Evolutionary conservation across 1,140 invertebrate species (phyloP).

Genomic region (Drosophila nasuta): DNA sequence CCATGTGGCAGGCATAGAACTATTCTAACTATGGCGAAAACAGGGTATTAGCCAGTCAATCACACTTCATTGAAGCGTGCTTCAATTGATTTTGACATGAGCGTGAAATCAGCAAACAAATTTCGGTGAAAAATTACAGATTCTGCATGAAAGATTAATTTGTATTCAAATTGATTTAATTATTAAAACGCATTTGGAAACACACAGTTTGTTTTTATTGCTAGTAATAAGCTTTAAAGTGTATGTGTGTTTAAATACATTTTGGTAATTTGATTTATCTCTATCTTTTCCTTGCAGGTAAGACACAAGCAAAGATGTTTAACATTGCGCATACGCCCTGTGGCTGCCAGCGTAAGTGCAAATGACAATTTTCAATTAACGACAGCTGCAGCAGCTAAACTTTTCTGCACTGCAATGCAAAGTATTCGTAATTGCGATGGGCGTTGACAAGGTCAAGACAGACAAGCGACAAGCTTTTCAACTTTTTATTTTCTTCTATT

Average conservation of each 20-base stretch:
- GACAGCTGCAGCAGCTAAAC: conserved; percentile 30
- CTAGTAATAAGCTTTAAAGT: too few species aligned
- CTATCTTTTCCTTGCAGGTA: conserved; percentile 53
- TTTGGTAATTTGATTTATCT: neutral
- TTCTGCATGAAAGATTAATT: neutral
- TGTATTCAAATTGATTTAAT: neutral
- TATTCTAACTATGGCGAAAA: too few species aligned
- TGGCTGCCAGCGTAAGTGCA: conserved; percentile 59
- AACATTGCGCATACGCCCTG: conserved; percentile 29
- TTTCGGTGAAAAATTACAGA: neutral
- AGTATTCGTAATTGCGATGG: conserved; percentile 13
- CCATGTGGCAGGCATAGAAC: neutral
- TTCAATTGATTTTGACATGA: neutral
- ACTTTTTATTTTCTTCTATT: conserved; percentile 31
- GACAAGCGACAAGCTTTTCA: conserved; percentile 24
- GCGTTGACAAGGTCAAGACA: conserved; percentile 67
- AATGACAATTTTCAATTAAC: conserved; percentile 64
- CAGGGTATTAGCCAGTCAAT: neutral
- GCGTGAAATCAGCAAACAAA: neutral
- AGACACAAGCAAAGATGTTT: conserved; percentile 47
- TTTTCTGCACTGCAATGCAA: conserved; percentile 44
- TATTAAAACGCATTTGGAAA: neutral
- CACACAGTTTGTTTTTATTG: neutral
- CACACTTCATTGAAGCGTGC: neutral
- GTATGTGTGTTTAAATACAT: neutral